Conservation (phyloP, 2,797 vertebrate species). For the Paramormyrops hopkinsi region DNA sequence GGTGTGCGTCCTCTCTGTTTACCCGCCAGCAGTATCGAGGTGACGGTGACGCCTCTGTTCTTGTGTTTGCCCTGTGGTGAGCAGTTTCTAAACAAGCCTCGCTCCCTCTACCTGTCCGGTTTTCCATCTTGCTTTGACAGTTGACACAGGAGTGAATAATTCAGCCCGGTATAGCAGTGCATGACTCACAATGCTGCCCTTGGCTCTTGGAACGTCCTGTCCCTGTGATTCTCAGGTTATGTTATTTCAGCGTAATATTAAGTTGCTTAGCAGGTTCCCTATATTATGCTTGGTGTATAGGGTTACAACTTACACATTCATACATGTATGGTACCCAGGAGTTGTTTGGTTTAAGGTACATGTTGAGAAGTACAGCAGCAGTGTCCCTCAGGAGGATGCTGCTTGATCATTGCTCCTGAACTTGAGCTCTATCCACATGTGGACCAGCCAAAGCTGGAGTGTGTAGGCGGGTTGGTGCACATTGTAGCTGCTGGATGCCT, state of each 20-base stretch:
- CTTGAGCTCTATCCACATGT: background rate
- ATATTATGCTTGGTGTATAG: background rate
- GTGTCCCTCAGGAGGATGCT: background rate
- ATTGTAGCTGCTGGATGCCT: background rate
- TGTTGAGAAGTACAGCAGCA: background rate
- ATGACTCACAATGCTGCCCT: background rate
- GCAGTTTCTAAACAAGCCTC: background rate
- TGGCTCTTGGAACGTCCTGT: background rate
- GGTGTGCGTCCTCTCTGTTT: background rate
- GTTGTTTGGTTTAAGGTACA: background rate
- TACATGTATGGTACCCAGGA: background rate
- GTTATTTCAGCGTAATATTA: constrained; percentile 4
- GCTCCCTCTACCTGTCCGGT: background rate
- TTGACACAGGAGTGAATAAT: constrained; percentile 5
- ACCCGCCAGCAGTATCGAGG: background rate
- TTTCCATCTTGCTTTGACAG: background rate
- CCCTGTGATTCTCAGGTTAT: background rate
- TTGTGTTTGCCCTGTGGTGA: background rate
- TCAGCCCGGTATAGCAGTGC: background rate
- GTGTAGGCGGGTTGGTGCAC: background rate
- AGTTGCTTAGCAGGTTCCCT: background rate
- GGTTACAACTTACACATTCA: background rate
- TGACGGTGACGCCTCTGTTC: background rate
- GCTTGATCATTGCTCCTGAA: background rate
- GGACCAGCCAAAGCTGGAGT: background rate